phyloP scores from a whole-genome alignment of 2,888 invertebrate species.

The Ctena decussata region DNA sequence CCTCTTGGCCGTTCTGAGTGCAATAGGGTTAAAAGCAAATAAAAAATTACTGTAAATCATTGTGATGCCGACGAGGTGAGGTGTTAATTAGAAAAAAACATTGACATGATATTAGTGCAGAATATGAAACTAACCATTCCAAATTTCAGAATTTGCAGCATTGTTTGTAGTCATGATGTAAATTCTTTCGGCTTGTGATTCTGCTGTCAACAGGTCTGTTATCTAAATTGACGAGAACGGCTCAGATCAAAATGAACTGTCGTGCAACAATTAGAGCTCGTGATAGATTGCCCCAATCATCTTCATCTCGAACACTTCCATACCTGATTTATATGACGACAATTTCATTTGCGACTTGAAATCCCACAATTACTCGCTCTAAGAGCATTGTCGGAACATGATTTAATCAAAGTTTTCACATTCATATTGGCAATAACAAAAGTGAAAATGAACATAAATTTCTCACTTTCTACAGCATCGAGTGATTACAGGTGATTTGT shows the following conservation, averaged over 20 bases:
- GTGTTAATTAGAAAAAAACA: no score
- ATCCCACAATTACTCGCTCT: not conserved
- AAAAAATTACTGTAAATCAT: no score
- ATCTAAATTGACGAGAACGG: not conserved
- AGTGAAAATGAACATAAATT: conserved; percentile 42
- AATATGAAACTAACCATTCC: no score
- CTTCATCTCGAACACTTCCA: not conserved
- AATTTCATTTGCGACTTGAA: conserved; percentile 12
- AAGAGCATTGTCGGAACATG: conserved; percentile 6
- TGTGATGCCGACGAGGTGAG: no score
- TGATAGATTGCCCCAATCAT: not conserved
- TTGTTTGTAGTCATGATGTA: not conserved
- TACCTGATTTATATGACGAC: conserved; percentile 13
- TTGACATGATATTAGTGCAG: no score
- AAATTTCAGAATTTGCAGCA: no score
- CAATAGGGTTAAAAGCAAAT: no score
- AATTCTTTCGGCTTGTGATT: not conserved
- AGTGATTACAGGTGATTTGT: conserved; percentile 15
- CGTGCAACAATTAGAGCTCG: not conserved
- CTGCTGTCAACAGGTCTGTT: not conserved
- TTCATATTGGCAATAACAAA: conserved; percentile 21
- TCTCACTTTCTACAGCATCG: conserved; percentile 28
- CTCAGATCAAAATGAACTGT: not conserved
- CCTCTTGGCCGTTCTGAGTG: no score
- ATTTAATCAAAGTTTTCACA: conserved; percentile 13